Base-by-base conservation (phyloP, 2,113 vertebrate species). In the Tricholaema leucomelas region DNA sequence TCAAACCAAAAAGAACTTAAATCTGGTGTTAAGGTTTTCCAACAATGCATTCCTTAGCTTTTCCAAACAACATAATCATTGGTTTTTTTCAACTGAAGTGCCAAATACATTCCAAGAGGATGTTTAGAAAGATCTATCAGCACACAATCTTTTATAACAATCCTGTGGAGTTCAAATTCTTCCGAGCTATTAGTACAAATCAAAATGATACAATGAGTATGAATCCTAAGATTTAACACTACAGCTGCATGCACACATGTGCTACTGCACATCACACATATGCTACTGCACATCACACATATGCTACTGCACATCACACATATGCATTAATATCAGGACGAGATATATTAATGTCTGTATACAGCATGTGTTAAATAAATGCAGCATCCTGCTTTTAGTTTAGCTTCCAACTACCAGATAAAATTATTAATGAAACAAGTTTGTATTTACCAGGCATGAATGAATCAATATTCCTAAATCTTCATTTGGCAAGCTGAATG, bases 391-490 rank as follows among this genome's bases (percentile, higher is more conserved):
- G 25, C 2, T 40, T 74, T 75, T 27, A 90, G 50, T 72, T 94
- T 85, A 96, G 67, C 56, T 81, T 93, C 88, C 66, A 88, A 67
- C 63, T 70, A 87, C 58, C 50, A 85, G 71, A 66, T 72, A 91
- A 90, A 92, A 92, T 77, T 56, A 94, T 91, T 94, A 97, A 94
- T 91, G 52, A 97, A 97, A 89, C 33, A 85, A 97, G 96, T 97
- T 93, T 90, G 96, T 97, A 98, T 98, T 99, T 94, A 98, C 97
- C 97, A 98, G 96, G 81, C 93, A 97, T 69, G 98, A 97, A 94
- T 94, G 96, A 92, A 98, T 97, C 94, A 98, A 85, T 70, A 96
- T 97, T 92, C 98, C 98, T 74, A 98, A 98, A 97, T 99, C 98
- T 97, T 98, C 98, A 95, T 97, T 96, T 94, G 98, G 98, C 97